Base-by-base conservation (phyloP, 2,113 vertebrate genomes). In the Toxostoma redivivum region DNA sequence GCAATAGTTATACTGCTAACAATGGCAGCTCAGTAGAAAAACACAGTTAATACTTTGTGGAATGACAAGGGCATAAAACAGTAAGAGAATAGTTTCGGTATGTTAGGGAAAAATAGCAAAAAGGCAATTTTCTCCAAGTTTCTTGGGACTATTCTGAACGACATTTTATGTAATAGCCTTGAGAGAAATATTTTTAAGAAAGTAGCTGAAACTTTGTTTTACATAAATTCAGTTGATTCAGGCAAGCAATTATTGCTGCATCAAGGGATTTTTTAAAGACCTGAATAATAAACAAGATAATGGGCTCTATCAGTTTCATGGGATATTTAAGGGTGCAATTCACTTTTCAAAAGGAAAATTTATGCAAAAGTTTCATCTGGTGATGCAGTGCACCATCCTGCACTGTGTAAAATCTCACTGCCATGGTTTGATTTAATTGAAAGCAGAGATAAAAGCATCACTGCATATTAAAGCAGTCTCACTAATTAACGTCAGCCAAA, bases 241-340 rank as follows among this genome's bases (percentile, higher is more conserved):
- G 82, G 45, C 70, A 88, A 67, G 48, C 53, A 90, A 84, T 88
- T 94, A 97, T 44, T 86, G 58, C 44, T 86, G 58, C 51, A 86
- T 58, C 92, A 92, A 96, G 92, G 65, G 81, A 94, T 90, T 90
- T 79, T 97, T 96, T 76, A 48, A 95, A 97, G 85, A 85, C 45
- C 9, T 71, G 81, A 93, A 81, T 83, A 96, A 94, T 44, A 96
- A 96, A 94, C 61, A 81, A 84, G 57, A 76, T 88, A 96, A 94
- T 90, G 56, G 67, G 12, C 62, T 91, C 71, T 66, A 72, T 93
- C 84, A 81, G 24, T 88, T 95, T 90, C 91, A 50, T 51, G 71
- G 64, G 56, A 58, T 65, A 65, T 65, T 88, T 82, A 93, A 93
- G 80, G 42, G 77, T 78, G 42, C 91, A 93, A 91, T 83, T 92